Evolutionary conservation across 2,797 vertebrate genomes (phyloP), one percentile per base, ranked within the genome.

Genomic region (Rousettus madagascariensis): DNA sequence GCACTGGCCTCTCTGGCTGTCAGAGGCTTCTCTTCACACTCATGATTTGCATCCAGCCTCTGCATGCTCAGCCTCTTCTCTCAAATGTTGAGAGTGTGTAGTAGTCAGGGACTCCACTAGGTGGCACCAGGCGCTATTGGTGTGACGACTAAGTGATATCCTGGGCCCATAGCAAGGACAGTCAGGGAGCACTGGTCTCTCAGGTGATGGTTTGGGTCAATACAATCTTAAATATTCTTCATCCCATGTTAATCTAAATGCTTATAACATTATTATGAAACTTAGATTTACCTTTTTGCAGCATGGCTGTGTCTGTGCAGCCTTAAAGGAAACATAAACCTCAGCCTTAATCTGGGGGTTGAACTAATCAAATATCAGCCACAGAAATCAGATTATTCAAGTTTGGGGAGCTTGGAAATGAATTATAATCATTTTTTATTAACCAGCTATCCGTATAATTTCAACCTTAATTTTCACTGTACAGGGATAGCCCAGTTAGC

Each of bases 91-190:
- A 17, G 49, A 11, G 4, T 0, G 51, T 15, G 57, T 19, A 51
- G 26, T 77, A 30, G 8, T 22, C 6, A 11, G 36, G 0, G 0
- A 0, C 8, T 95, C 95, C 98, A 95, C 96, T 90, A 98, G 98
- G 38, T 97, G 98, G 98, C 95, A 77, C 97, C 86, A 97, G 88
- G 80, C 0, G 43, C 65, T 53, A 68, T 61, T 6, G 41, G 66
- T 72, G 1, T 0, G 10, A 8, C 38, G 69, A 65, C 19, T 0
- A 2, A 55, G 88, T 5, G 33, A 5, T 16, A 1, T 36, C 22
- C 51, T 15, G 3, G 41, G n/a, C 49, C 53, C 41, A 0, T 1
- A 1, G 33, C 82, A 84, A 94, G 49, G 96, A 66, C 53, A 0
- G 7, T 0, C 3, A 12, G 80, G 92, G 80, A 84, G 71, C 10